A percentile compares a stretch with the other conserved stretches of the same genome.
These are phyloP conservation scores for Huso huso DNA, from an alignment of 2,797 vertebrate species.

Conservation along the genomic window DNA sequence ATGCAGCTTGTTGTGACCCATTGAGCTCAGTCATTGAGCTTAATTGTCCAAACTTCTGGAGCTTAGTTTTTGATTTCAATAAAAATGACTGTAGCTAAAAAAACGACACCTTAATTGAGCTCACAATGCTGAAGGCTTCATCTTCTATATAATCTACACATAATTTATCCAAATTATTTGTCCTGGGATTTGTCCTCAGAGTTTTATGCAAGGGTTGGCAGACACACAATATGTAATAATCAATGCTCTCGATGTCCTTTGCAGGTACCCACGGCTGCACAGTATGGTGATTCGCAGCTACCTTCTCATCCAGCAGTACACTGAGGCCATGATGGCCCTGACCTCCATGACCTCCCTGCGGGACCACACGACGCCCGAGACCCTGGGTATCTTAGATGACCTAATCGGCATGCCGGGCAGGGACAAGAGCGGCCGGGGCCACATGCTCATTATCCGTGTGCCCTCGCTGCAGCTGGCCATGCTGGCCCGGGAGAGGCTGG, in stretches of 20 bases:
- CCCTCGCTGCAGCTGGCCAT: conserved; percentile 93
- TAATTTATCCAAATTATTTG: too few species aligned
- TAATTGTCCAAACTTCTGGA: too few species aligned
- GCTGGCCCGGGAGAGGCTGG: conserved; percentile 85
- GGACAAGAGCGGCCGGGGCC: conserved; percentile 73
- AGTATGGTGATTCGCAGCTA: conserved; percentile 98
- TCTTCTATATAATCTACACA: too few species aligned
- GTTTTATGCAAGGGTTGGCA: too few species aligned
- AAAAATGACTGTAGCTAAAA: too few species aligned
- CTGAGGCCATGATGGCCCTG: conserved; percentile 92
- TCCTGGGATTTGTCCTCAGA: too few species aligned
- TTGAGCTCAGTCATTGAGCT: neutral
- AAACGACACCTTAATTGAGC: too few species aligned
- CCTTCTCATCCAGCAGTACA: conserved; percentile 97
- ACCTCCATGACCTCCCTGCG: conserved; percentile 79
- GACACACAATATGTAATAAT: too few species aligned
- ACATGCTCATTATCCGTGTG: conserved; percentile 92
- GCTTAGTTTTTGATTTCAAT: too few species aligned
- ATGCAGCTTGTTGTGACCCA: neutral
- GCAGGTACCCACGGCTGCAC: conserved; percentile 87
- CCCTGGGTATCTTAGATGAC: conserved; percentile 89
- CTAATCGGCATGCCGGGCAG: conserved; percentile 75
- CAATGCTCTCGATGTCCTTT: conserved; percentile 5
- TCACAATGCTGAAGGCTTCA: too few species aligned
- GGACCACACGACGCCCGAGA: conserved; percentile 92